Evolutionary conservation across 2,113 vertebrate genomes (phyloP).

Genomic region (Illadopsis cleaveri): DNA sequence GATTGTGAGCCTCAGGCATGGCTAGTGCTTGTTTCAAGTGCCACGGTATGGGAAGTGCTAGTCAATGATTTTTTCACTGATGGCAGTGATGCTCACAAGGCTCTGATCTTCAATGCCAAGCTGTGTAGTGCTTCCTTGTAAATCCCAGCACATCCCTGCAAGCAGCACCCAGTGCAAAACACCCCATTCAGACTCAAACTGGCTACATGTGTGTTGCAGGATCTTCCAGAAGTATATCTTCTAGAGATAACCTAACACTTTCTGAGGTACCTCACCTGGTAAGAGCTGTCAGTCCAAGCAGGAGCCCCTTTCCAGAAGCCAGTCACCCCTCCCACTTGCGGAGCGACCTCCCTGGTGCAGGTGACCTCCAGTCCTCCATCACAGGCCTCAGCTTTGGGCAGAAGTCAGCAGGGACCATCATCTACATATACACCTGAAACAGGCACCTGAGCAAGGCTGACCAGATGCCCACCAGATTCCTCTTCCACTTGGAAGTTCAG

Average conservation of each 20-base stretch:
- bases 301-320: background rate
- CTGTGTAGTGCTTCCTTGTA: background rate
- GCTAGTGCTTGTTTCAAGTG: background rate
- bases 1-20: background rate
- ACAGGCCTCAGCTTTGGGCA: background rate
- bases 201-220: background rate
- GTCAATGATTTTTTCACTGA: background rate
- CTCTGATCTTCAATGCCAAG: background rate
- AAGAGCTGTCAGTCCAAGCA: background rate
- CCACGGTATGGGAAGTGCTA: background rate
- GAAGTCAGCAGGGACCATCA: background rate
- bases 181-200: background rate
- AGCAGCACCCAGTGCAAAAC: background rate
- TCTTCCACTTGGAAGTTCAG: conserved; percentile 22
- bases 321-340: background rate
- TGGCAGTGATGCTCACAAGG: background rate
- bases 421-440: conserved; percentile 4
- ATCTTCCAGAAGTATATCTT: background rate
- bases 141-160: background rate
- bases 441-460: background rate
- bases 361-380: conserved; percentile 1
- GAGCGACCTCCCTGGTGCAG: background rate
- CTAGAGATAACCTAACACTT: accelerated
- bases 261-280: accelerated
- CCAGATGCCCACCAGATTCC: background rate